A percentile compares a stretch with the other conserved stretches of the same genome.
These are phyloP conservation scores for Atta colombica DNA, from an alignment of 1,140 invertebrate genomes.

Conservation along the genomic window DNA sequence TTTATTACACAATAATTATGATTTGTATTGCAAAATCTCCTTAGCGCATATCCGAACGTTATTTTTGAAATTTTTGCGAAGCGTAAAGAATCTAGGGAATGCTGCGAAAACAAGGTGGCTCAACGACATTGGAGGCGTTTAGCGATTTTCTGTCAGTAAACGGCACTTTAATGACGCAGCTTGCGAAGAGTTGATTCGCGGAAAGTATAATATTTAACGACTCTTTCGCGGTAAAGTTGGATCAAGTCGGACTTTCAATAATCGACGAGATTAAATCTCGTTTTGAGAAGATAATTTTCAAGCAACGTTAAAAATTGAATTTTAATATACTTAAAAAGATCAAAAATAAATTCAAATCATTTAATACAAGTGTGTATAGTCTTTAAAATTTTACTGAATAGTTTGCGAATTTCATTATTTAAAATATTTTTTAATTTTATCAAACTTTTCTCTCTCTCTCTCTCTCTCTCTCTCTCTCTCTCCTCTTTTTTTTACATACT, in stretches of 20 bases:
- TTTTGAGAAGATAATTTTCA: neutral
- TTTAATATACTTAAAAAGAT: neutral
- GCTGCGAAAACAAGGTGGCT: constrained; percentile 49
- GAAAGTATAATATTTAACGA: constrained; percentile 62
- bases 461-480: neutral
- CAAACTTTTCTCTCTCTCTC: neutral
- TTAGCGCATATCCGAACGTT: constrained; percentile 44
- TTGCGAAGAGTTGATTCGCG: constrained; percentile 50
- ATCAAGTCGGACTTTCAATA: constrained; percentile 32
- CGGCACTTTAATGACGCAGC: constrained; percentile 27
- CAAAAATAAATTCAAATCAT: neutral
- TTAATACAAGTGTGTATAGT: neutral
- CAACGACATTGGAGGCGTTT: constrained; percentile 37
- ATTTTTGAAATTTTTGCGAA: constrained; percentile 65
- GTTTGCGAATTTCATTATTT: neutral
- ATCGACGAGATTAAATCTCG: constrained; percentile 9
- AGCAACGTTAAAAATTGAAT: neutral
- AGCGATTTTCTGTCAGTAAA: constrained; percentile 47
- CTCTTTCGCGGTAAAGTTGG: constrained; percentile 45
- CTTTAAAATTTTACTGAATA: neutral
- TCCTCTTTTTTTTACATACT: neutral
- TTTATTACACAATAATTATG: constrained; percentile 70
- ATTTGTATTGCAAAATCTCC: constrained; percentile 68
- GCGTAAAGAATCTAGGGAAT: constrained; percentile 50
- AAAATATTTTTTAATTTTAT: neutral